Conservation (phyloP, 2,797 vertebrate genomes). For the Hapalemur alaotrensis region DNA sequence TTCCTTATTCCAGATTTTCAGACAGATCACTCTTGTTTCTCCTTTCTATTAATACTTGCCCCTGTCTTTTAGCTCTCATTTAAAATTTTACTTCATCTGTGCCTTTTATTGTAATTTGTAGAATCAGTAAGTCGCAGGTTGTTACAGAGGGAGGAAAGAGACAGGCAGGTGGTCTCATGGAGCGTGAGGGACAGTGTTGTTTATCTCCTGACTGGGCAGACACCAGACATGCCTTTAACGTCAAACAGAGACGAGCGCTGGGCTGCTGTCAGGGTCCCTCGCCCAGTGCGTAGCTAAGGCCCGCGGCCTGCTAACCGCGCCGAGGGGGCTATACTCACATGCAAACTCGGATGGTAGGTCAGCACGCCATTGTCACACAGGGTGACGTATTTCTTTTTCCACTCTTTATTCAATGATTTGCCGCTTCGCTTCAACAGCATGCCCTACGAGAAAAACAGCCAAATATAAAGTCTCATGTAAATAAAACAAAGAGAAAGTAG, state of each 20-base stretch:
- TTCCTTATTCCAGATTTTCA: not conserved
- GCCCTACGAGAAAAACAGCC: constrained; percentile 85
- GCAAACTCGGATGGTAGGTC: constrained; percentile 97
- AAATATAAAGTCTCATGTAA: accelerated
- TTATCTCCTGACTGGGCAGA: not conserved
- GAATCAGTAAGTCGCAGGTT: not conserved
- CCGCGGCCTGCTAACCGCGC: accelerated
- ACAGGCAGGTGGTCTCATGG: accelerated
- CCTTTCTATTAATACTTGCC: not conserved
- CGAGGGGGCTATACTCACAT: constrained; percentile 85
- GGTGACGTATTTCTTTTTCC: constrained; percentile 99
- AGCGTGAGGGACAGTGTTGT: accelerated
- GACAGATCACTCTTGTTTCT: not conserved
- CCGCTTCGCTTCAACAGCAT: constrained; percentile 97
- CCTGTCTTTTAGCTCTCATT: no score
- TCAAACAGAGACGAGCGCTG: accelerated
- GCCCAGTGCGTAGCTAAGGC: accelerated
- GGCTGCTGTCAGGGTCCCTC: accelerated
- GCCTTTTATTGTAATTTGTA: not conserved
- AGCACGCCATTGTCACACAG: constrained; percentile 96
- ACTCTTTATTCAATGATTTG: constrained; percentile 97
- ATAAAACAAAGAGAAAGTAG: accelerated
- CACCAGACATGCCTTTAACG: not conserved
- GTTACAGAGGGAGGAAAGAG: not conserved
- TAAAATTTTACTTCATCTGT: not conserved